phyloP scores from a whole-genome alignment of 2,888 invertebrate species.

The Nomada hirtipes region DNA sequence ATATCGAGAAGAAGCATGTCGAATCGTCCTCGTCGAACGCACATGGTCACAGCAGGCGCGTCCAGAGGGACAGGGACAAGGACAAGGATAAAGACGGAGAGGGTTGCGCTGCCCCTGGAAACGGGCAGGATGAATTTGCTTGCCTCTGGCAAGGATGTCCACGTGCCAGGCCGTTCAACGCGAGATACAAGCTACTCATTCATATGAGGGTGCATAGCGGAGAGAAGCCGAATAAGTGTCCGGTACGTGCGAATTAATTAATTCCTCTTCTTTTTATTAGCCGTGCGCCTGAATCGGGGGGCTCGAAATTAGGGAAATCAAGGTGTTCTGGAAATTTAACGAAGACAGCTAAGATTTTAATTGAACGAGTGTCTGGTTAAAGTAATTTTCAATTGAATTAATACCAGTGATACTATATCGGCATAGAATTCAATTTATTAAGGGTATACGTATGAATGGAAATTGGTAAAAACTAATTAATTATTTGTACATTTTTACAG shows the following conservation, averaged over 20 bases:
- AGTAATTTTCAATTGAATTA: too few relatives aligned
- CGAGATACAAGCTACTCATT: slow-evolving; percentile 97
- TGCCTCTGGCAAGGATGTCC: slow-evolving; percentile 98
- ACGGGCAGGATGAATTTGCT: slow-evolving; percentile 90
- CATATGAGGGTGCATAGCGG: slow-evolving; percentile 99
- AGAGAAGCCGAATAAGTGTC: slow-evolving; percentile 98
- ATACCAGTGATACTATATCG: too few relatives aligned
- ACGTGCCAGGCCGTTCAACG: slow-evolving; percentile 96
- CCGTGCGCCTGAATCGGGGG: too few relatives aligned
- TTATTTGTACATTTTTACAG: slow-evolving; percentile 85
- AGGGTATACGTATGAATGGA: not conserved
- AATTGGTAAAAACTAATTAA: not conserved
- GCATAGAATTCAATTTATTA: too few relatives aligned
- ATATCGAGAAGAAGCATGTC: slow-evolving; percentile 95
- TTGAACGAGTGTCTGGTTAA: too few relatives aligned
- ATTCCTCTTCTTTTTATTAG: not conserved
- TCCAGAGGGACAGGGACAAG: slow-evolving; percentile 74
- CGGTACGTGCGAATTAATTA: slow-evolving; percentile 88
- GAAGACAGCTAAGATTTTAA: too few relatives aligned
- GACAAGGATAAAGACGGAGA: slow-evolving; percentile 61
- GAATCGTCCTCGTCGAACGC: slow-evolving; percentile 85
- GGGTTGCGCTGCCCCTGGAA: slow-evolving; percentile 6
- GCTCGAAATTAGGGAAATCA: too few relatives aligned
- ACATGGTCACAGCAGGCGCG: slow-evolving; percentile 75
- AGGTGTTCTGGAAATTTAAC: too few relatives aligned